Evolutionary conservation across 2,113 vertebrate species (phyloP), one percentile per base, ranked within the genome.

Genomic region (Takifugu bimaculatus): DNA sequence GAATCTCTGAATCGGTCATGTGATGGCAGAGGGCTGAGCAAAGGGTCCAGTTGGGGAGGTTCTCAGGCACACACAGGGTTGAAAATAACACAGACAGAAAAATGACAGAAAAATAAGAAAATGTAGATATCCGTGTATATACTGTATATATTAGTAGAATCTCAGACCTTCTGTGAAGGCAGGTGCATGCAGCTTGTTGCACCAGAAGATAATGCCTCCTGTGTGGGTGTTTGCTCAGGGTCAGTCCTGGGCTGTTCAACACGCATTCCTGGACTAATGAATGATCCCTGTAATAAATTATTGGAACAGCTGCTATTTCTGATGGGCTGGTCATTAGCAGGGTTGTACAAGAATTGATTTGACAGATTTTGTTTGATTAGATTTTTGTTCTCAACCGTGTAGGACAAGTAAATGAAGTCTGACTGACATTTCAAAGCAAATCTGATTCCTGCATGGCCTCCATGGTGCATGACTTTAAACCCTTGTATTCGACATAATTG

Each of bases 211-310:
- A 58, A 74, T 63, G 47, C 45, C 56, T 60, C 57, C 67, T 74
- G 50, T 57, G 57, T 62, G 71, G 60, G 63, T 61, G 77, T 63
- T 58, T 48, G 50, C 9, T 75, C 7, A 9, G 59, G 63, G 68
- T 82, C 75, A 70, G 75, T 20, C 20, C 20, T 20, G 20, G 20
- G 20, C 20, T 20, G 20, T 82, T 81, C 57, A 51, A 63, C 4
- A 12, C 26, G 71, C 77, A 86, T 87, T 85, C 83, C 80, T 75
- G 62, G 54, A 69, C 59, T 70, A 76, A 67, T 69, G 57, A 76
- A 60, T 56, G 74, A 73, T 75, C 60, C 63, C 59, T 52, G 72
- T 57, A 20, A 20, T 20, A 20, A 20, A 20, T 20, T 20, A 20
- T 20, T 20, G 20, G 20, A 20, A 20, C 20, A 20, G 20, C 20